Percentiles rank a stretch among this genome's conserved stretches.
Conservation (phyloP, 2,888 invertebrate genomes). For the Mythimna ferrago region DNA sequence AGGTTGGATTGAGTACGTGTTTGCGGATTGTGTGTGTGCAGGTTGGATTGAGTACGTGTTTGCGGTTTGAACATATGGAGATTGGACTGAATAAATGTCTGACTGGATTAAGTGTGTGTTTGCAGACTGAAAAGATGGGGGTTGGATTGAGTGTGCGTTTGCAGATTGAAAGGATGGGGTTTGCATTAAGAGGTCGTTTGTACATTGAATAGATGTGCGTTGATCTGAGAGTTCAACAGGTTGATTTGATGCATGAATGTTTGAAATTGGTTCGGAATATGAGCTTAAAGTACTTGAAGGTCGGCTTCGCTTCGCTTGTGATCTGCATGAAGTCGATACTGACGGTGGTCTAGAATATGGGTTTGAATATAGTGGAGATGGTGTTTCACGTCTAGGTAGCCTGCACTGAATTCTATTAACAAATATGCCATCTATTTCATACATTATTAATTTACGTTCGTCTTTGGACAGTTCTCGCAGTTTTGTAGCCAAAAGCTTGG, state of each 20-base stretch:
- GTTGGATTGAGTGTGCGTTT: conserved; percentile 41
- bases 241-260: conserved; percentile 50
- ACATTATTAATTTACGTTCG: conserved; percentile 55
- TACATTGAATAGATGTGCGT: conserved; percentile 29
- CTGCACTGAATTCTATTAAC: conserved; percentile 46
- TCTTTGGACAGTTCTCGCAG: conserved; percentile 54
- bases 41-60: conserved; percentile 28
- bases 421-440: conserved; percentile 57
- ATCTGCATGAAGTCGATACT: conserved; percentile 47
- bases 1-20: conserved; percentile 26
- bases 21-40: conserved; percentile 44
- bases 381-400: conserved; percentile 18
- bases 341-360: conserved; percentile 35
- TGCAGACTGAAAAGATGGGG: conserved; percentile 30
- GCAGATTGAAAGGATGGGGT: conserved; percentile 38
- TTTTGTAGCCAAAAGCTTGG: conserved; percentile 62
- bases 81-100: conserved; percentile 28
- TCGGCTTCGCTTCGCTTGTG: conserved; percentile 44
- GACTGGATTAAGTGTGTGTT: conserved; percentile 27
- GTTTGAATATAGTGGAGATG: conserved; percentile 30
- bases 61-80: conserved; percentile 39
- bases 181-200: conserved; percentile 21
- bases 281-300: conserved; percentile 52
- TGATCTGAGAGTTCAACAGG: conserved; percentile 53
- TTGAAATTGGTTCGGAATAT: conserved; percentile 53